Conservation (phyloP, 2,797 vertebrate species). For the Gephyroberyx darwinii region DNA sequence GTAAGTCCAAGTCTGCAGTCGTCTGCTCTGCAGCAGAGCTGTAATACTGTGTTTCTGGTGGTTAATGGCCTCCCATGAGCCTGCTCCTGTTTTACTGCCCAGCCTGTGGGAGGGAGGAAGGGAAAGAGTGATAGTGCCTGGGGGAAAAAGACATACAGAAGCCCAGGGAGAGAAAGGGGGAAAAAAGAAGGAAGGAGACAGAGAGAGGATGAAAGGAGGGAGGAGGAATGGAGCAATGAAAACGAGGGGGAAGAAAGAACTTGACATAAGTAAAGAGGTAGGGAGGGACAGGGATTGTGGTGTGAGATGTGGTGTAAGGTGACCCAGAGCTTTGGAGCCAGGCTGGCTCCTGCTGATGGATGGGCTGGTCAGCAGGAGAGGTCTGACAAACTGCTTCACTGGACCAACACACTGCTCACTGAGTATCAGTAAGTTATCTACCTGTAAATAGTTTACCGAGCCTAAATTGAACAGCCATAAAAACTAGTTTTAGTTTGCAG, state of each 20-base stretch:
- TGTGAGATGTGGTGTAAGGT: constrained; percentile 71
- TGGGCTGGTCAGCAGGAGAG: constrained; percentile 40
- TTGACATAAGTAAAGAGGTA: constrained; percentile 33
- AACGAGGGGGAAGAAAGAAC: constrained; percentile 22
- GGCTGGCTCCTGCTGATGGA: constrained; percentile 75
- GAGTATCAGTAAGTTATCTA: not conserved
- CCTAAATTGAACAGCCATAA: not conserved
- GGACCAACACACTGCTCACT: constrained; percentile 35
- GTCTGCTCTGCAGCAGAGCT: constrained; percentile 49
- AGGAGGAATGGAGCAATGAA: constrained; percentile 25
- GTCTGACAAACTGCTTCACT: constrained; percentile 28
- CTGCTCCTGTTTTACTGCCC: constrained; percentile 70
- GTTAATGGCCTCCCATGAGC: constrained; percentile 75
- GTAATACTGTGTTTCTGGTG: constrained; percentile 58
- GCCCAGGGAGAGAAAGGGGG: constrained; percentile 34
- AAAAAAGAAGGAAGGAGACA: constrained; percentile 19
- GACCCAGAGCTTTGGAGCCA: constrained; percentile 76
- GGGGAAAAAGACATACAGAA: constrained; percentile 64
- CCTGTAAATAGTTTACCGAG: not conserved
- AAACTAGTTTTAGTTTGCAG: not conserved
- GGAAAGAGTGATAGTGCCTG: constrained; percentile 68
- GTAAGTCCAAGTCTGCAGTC: constrained; percentile 52
- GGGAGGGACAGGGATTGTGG: constrained; percentile 54
- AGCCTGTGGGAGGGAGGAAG: constrained; percentile 61
- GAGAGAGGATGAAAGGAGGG: constrained; percentile 27